These are phyloP conservation scores for Isichthys henryi DNA, from an alignment of 2,113 vertebrate species.

Conservation along the genomic window DNA sequence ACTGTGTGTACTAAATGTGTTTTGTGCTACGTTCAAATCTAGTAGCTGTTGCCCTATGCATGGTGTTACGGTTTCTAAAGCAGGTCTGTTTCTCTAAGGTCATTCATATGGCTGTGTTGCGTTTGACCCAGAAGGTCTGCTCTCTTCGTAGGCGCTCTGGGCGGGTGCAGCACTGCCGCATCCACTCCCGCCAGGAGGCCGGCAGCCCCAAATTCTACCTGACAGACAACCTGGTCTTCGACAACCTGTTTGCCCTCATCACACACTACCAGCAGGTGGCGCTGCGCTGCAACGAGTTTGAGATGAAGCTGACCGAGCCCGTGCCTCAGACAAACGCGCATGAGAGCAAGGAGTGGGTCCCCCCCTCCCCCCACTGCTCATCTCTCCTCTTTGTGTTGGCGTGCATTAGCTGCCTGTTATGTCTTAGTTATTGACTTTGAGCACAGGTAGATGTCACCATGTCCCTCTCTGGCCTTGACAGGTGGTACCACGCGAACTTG, in stretches of 20 bases:
- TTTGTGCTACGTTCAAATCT: conserved; percentile 27
- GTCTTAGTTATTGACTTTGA: background rate
- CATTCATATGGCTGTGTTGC: background rate
- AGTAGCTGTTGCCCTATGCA: background rate
- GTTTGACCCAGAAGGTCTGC: background rate
- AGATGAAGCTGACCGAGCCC: conserved; percentile 95
- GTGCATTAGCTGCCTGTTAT: background rate
- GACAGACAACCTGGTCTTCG: conserved; percentile 96
- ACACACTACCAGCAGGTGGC: conserved; percentile 97
- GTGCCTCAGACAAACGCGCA: conserved; percentile 97
- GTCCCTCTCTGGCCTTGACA: conserved; percentile 33
- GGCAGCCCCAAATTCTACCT: conserved; percentile 97
- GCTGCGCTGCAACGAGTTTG: conserved; percentile 94
- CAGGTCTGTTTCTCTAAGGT: background rate
- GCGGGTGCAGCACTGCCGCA: conserved; percentile 94
- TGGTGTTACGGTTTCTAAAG: conserved; percentile 23
- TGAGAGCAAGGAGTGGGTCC: conserved; percentile 94
- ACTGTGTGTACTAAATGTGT: background rate
- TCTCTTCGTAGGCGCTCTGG: conserved; percentile 77
- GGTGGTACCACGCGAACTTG: conserved; percentile 94
- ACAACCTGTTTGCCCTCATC: conserved; percentile 93
- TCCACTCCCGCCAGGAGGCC: conserved; percentile 92
- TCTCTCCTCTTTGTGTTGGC: background rate
- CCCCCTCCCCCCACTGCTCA: too few species aligned
- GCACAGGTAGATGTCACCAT: background rate